phyloP scores from a whole-genome alignment of 2,113 vertebrate species.

The Rissa tridactyla region DNA sequence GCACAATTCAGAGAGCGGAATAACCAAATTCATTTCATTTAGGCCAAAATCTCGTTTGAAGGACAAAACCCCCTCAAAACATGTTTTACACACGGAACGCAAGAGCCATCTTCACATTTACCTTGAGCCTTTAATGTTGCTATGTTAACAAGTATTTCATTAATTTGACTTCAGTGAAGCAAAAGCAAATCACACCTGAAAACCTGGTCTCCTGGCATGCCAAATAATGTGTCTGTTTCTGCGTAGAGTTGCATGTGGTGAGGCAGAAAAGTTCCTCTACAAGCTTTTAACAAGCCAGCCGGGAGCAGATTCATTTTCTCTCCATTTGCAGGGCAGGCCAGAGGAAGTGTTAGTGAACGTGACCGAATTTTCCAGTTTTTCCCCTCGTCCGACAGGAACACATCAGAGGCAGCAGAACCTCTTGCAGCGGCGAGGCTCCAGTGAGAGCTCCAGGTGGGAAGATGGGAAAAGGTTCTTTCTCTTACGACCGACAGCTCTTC shows the following conservation, averaged over 20 bases:
- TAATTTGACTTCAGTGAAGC: neutral
- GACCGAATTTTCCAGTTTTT: neutral
- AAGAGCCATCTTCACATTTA: neutral
- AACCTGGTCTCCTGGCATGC: neutral
- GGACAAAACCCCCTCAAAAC: neutral
- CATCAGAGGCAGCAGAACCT: neutral
- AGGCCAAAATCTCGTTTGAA: neutral
- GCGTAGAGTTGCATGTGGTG: fast-evolving
- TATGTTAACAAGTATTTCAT: neutral
- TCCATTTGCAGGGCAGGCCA: neutral
- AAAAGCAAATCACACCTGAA: neutral
- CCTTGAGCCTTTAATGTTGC: neutral
- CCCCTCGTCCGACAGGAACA: fast-evolving
- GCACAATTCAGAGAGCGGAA: neutral
- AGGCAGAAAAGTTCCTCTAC: neutral
- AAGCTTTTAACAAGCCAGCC: neutral
- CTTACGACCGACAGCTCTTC: neutral
- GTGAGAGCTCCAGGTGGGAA: neutral
- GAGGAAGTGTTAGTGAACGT: neutral
- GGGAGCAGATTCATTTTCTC: neutral
- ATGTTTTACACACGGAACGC: neutral
- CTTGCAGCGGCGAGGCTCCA: neutral
- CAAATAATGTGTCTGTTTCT: neutral
- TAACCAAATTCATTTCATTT: neutral
- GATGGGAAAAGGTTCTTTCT: neutral